Evolutionary conservation across 2,113 vertebrate genomes (phyloP).

Genomic region (Oostethus manadensis): DNA sequence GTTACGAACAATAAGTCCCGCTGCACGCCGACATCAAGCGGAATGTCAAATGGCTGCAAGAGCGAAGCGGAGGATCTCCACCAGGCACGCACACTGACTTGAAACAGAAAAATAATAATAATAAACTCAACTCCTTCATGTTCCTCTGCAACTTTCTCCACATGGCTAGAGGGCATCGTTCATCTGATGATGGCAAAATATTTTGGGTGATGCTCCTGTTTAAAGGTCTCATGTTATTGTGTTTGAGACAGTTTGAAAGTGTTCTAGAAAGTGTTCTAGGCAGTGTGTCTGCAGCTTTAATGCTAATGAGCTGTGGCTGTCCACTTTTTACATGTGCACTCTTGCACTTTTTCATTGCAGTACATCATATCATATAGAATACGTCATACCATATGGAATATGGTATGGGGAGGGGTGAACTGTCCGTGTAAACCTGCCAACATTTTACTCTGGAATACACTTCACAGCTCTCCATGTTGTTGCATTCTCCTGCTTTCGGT

Average conservation of each 20-base stretch:
- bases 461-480: too few relatives aligned
- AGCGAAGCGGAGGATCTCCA: slow-evolving; percentile 55
- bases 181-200: slow-evolving; percentile 54
- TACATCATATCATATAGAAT: too few relatives aligned
- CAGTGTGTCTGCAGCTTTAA: too few relatives aligned
- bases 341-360: too few relatives aligned
- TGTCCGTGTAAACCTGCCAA: too few relatives aligned
- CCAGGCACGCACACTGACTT: slow-evolving; percentile 54
- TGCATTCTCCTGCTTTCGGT: too few relatives aligned
- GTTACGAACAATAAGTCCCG: slow-evolving; percentile 71
- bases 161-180: slow-evolving; percentile 53
- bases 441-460: too few relatives aligned
- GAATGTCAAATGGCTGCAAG: slow-evolving; percentile 68
- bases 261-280: too few relatives aligned
- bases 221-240: slow-evolving; percentile 28
- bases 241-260: not conserved
- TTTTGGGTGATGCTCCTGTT: slow-evolving; percentile 42
- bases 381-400: too few relatives aligned
- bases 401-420: too few relatives aligned
- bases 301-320: too few relatives aligned
- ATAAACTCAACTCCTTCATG: slow-evolving; percentile 58
- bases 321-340: too few relatives aligned
- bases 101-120: not conserved
- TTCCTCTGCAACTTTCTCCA: slow-evolving; percentile 65
- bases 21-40: slow-evolving; percentile 67